Evolutionary conservation across 1,140 invertebrate species (phyloP).

Genomic region (Trichonephila inaurata): DNA sequence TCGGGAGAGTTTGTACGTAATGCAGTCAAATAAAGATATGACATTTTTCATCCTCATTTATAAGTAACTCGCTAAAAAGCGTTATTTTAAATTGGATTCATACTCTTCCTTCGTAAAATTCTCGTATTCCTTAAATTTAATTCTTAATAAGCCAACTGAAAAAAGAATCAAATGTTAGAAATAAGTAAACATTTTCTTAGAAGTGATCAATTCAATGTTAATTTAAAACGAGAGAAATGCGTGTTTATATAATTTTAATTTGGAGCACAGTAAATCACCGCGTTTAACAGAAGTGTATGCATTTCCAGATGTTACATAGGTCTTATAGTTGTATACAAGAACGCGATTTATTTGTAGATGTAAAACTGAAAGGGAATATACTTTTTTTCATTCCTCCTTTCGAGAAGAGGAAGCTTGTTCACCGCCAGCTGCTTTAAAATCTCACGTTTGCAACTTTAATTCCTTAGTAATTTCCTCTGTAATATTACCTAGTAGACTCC

Average conservation of each 20-base stretch:
- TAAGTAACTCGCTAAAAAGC: too few relatives aligned
- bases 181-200: background rate
- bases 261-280: background rate
- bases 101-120: too few relatives aligned
- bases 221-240: background rate
- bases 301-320: constrained; percentile 8
- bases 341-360: constrained; percentile 1
- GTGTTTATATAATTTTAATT: background rate
- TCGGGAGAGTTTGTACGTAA: too few relatives aligned
- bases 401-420: constrained; percentile 70
- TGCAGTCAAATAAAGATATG: too few relatives aligned
- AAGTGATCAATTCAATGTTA: too few relatives aligned
- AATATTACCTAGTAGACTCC: constrained; percentile 32
- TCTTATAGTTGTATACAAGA: constrained; percentile 22
- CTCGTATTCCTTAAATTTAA: too few relatives aligned
- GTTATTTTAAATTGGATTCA: too few relatives aligned
- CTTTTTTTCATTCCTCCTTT: background rate
- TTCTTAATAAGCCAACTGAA: background rate
- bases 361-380: background rate
- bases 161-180: background rate
- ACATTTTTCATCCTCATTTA: too few relatives aligned
- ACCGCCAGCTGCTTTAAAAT: constrained; percentile 54
- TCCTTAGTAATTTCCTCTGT: constrained; percentile 20
- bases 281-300: background rate
- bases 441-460: constrained; percentile 46